Evolutionary conservation across 1,140 invertebrate genomes (phyloP).

Genomic region (Tetragonula clypearis): DNA sequence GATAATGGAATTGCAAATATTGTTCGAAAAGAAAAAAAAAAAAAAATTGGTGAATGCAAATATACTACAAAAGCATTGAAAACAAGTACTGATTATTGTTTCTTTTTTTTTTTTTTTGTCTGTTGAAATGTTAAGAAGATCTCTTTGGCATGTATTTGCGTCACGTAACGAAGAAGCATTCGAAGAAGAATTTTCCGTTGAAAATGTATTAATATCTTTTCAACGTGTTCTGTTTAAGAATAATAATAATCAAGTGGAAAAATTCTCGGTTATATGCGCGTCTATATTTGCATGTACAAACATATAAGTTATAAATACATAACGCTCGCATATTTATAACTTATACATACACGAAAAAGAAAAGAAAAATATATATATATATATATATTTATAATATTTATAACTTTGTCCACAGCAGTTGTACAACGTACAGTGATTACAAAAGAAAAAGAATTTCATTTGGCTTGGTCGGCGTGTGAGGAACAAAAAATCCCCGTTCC

Average conservation of each 20-base stretch:
- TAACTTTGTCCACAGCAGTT: slow-evolving; percentile 53
- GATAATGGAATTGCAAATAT: neutral
- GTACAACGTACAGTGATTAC: slow-evolving; percentile 56
- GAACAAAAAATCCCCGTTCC: slow-evolving; percentile 35
- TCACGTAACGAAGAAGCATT: no score
- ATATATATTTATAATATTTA: slow-evolving; percentile 58
- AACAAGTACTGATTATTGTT: neutral
- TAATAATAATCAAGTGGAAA: neutral
- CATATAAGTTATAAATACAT: slow-evolving; percentile 68
- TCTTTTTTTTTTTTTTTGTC: neutral
- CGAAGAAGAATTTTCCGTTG: neutral
- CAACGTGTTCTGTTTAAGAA: neutral
- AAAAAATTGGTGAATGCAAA: neutral
- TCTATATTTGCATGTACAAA: slow-evolving; percentile 70
- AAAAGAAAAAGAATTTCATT: slow-evolving; percentile 37
- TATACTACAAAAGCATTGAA: neutral
- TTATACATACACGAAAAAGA: slow-evolving; percentile 27
- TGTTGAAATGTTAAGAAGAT: neutral
- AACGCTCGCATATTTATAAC: slow-evolving; percentile 58
- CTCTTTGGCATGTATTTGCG: neutral
- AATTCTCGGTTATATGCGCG: slow-evolving; percentile 50
- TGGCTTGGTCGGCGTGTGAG: slow-evolving; percentile 31
- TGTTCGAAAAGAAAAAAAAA: neutral
- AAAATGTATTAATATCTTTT: no score
- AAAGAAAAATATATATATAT: slow-evolving; percentile 36